Evolutionary conservation across 2,113 vertebrate species (phyloP).

Genomic region (Cercopithecus mona): DNA sequence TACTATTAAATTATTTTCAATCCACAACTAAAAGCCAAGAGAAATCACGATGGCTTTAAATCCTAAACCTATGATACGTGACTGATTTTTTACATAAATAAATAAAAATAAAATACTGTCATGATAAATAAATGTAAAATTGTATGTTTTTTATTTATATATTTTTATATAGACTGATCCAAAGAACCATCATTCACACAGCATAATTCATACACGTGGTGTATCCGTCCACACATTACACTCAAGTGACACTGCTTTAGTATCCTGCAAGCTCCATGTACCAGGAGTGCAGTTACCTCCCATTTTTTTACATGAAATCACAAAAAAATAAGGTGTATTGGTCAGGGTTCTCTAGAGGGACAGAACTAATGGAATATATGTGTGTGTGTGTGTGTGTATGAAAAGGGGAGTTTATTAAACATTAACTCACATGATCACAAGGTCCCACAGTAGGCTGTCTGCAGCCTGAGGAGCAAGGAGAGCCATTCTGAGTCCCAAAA

Average conservation of each 20-base stretch:
- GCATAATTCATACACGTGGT: background rate
- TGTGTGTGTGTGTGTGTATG: rapidly evolving
- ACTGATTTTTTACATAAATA: background rate
- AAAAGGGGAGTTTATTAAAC: too few species aligned
- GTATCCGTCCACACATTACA: background rate
- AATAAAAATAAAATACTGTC: background rate
- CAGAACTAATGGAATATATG: too few species aligned
- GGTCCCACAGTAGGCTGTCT: too few species aligned
- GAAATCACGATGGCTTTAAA: background rate
- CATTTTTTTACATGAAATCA: background rate
- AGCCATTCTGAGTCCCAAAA: too few species aligned
- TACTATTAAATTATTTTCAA: background rate
- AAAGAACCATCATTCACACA: background rate
- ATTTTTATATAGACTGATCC: background rate
- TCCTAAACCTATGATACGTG: background rate
- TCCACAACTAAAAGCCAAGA: background rate
- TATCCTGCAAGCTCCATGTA: background rate
- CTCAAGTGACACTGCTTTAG: background rate
- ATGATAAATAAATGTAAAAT: background rate
- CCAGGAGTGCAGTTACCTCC: background rate
- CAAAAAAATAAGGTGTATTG: background rate
- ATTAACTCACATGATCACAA: too few species aligned
- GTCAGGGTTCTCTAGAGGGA: too few species aligned
- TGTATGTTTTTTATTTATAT: background rate
- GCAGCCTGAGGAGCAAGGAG: too few species aligned